Evolutionary conservation across 2,113 vertebrate species (phyloP).

Genomic region (Cepphus grylle): DNA sequence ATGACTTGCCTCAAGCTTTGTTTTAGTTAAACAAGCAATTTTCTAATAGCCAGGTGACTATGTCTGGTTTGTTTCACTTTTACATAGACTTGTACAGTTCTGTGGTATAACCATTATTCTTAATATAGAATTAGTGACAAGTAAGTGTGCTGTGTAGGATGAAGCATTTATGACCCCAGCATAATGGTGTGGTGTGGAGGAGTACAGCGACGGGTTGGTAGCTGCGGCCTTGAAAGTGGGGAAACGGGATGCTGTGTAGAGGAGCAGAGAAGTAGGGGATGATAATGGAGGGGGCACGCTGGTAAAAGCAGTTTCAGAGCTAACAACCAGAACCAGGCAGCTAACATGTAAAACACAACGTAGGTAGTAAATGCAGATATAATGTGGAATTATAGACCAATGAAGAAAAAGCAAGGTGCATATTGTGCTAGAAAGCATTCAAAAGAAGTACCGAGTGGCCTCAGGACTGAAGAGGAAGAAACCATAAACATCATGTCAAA

Average conservation of each 20-base stretch:
- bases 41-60: not conserved
- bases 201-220: not conserved
- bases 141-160: not conserved
- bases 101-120: not conserved
- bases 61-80: not conserved
- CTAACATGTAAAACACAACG: accelerated
- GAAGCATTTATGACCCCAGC: not conserved
- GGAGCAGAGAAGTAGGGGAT: not conserved
- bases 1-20: not conserved
- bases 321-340: not conserved
- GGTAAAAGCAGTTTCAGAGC: not conserved
- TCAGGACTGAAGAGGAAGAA: not conserved
- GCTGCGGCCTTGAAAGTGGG: not conserved
- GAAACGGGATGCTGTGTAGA: not conserved
- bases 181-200: not conserved
- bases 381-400: not conserved
- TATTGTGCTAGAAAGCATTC: not conserved
- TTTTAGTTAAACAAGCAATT: not conserved
- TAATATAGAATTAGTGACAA: not conserved
- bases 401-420: not conserved
- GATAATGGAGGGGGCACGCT: not conserved
- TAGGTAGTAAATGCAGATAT: not conserved
- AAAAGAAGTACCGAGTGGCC: not conserved
- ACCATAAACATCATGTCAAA: not conserved
- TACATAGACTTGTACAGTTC: not conserved